A percentile compares a stretch with the other conserved stretches of the same genome.
These are phyloP conservation scores for Anorthoa munda DNA, from an alignment of 2,888 invertebrate species.

Conservation along the genomic window DNA sequence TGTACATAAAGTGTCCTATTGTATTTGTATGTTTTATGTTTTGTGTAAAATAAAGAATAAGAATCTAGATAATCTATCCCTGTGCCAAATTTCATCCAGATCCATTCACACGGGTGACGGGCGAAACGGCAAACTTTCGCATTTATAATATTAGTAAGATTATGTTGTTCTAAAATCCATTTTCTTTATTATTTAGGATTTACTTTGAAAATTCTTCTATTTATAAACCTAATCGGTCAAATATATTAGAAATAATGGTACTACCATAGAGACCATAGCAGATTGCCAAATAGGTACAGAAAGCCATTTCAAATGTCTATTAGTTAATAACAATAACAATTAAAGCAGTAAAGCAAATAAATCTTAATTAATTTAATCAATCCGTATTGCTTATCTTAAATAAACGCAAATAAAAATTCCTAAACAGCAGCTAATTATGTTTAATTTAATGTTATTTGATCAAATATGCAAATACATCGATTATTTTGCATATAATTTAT, in stretches of 20 bases:
- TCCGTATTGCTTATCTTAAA: not conserved
- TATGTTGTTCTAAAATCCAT: not conserved
- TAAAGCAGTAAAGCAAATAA: constrained; percentile 10
- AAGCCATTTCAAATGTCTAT: not conserved
- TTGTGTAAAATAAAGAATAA: too few species aligned
- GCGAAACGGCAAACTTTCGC: too few species aligned
- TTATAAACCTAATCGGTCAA: not conserved
- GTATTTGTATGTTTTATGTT: too few species aligned
- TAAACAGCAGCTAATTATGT: constrained; percentile 32
- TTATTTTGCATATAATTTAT: constrained; percentile 25
- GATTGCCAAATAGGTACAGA: not conserved
- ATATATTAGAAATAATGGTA: not conserved
- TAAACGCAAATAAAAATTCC: constrained; percentile 25
- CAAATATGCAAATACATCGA: constrained; percentile 49
- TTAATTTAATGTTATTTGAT: constrained; percentile 44
- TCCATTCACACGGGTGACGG: too few species aligned
- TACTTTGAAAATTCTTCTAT: not conserved
- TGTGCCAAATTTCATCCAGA: too few species aligned
- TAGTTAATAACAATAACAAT: not conserved
- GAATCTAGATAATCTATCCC: too few species aligned
- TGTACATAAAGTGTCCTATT: too few species aligned
- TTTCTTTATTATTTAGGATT: not conserved
- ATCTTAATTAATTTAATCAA: constrained; percentile 43
- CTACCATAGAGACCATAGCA: not conserved
- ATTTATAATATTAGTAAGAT: too few species aligned